Percentiles rank a stretch among this genome's conserved stretches.
Evolutionary conservation across 2,797 vertebrate species (phyloP).

Genomic region (Smutsia temminckii): DNA sequence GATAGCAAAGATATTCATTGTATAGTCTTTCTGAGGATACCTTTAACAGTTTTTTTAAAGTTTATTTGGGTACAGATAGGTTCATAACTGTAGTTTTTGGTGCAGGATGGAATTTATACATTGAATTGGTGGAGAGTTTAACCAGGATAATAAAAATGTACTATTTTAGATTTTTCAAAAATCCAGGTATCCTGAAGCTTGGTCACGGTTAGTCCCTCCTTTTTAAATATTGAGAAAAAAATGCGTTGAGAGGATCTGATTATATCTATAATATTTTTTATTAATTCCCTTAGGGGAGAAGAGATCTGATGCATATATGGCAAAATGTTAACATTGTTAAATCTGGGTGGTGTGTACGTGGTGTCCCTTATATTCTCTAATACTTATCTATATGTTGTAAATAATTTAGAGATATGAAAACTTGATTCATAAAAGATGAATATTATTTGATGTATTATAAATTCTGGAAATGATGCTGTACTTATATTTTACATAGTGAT

Average conservation of each 20-base stretch:
- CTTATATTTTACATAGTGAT: neutral
- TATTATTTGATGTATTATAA: slow-evolving; percentile 13
- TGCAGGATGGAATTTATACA: neutral
- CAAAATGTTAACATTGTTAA: slow-evolving; percentile 2
- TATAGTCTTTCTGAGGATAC: neutral
- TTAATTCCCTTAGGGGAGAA: neutral
- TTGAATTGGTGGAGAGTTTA: neutral
- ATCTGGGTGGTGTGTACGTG: neutral
- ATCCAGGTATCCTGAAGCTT: neutral
- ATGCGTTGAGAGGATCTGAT: neutral
- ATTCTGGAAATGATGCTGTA: slow-evolving; percentile 14
- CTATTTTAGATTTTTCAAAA: neutral
- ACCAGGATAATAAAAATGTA: neutral
- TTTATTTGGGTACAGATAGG: neutral
- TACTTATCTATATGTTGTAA: neutral
- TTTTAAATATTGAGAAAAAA: neutral
- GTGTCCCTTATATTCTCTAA: neutral
- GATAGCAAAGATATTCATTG: neutral
- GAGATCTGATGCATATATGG: neutral
- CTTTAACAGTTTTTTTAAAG: neutral
- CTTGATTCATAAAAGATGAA: slow-evolving; percentile 15
- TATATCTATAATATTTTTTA: neutral
- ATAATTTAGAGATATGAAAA: neutral
- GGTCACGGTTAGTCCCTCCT: neutral
- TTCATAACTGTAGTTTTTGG: neutral